Evolutionary conservation across 2,888 invertebrate species (phyloP).

Genomic region (Aleiodes alternator): DNA sequence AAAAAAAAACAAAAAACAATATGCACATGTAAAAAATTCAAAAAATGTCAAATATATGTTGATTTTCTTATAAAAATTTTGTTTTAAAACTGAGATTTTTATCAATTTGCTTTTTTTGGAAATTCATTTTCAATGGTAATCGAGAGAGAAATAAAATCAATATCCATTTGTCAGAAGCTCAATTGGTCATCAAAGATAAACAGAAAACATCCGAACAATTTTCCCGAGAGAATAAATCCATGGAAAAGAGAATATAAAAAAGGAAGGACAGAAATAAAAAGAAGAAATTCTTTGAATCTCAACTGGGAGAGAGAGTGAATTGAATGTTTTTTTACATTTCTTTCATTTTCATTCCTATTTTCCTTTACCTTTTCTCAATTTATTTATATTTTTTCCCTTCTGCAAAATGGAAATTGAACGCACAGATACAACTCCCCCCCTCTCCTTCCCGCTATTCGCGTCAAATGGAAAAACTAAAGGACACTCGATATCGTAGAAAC

Average conservation of each 20-base stretch:
- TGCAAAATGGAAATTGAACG: background rate
- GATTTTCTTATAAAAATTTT: too few relatives aligned
- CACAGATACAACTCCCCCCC: too few relatives aligned
- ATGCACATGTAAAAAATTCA: too few relatives aligned
- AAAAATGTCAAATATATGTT: too few relatives aligned
- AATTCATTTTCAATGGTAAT: too few relatives aligned
- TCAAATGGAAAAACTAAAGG: too few relatives aligned
- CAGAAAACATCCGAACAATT: background rate
- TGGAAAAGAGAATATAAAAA: conserved; percentile 2
- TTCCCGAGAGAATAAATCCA: conserved; percentile 20
- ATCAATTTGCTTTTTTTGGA: too few relatives aligned
- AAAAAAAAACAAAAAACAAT: too few relatives aligned
- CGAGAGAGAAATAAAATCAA: too few relatives aligned
- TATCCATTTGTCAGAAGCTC: background rate
- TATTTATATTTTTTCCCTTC: background rate
- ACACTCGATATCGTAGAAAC: too few relatives aligned
- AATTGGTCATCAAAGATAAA: conserved; percentile 7
- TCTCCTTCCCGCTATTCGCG: too few relatives aligned
- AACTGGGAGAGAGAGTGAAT: background rate
- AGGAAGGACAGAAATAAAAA: background rate
- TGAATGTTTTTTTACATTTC: background rate
- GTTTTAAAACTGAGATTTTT: too few relatives aligned
- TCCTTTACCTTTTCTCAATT: background rate
- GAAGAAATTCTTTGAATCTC: conserved; percentile 6
- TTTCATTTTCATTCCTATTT: background rate